These are phyloP conservation scores for Lepilemur septentrionalis DNA, from an alignment of 2,797 vertebrate species.

Conservation along the genomic window DNA sequence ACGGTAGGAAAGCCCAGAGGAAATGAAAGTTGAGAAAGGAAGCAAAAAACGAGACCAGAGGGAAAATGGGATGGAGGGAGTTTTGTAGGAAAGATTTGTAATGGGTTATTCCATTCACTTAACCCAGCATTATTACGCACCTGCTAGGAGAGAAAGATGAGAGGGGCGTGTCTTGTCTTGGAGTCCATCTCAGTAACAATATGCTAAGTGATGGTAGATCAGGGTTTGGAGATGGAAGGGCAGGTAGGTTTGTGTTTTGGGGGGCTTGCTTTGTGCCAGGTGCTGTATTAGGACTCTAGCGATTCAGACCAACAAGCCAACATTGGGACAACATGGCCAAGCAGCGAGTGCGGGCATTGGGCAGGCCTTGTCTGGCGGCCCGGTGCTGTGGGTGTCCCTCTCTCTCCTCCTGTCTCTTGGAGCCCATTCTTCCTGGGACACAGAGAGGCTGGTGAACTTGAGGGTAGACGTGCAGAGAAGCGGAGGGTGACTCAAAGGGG, in stretches of 20 bases:
- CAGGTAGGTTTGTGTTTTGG: neutral
- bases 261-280: neutral
- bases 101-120: neutral
- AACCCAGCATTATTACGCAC: neutral
- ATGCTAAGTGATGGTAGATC: neutral
- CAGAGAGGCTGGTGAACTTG: neutral
- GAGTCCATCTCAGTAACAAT: neutral
- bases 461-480: neutral
- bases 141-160: neutral
- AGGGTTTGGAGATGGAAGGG: neutral
- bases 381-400: neutral
- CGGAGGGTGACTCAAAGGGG: neutral
- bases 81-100: neutral
- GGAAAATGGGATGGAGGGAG: neutral
- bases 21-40: neutral
- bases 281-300: neutral
- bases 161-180: neutral
- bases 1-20: neutral
- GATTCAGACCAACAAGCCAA: neutral
- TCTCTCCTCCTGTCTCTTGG: rapidly evolving
- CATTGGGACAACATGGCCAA: rapidly evolving
- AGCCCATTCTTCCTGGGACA: neutral
- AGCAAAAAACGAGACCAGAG: neutral
- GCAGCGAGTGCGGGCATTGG: rapidly evolving
- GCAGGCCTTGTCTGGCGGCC: too few species aligned